Evolutionary conservation across 2,888 invertebrate genomes (phyloP).

Genomic region (Aleiodes alternator): DNA sequence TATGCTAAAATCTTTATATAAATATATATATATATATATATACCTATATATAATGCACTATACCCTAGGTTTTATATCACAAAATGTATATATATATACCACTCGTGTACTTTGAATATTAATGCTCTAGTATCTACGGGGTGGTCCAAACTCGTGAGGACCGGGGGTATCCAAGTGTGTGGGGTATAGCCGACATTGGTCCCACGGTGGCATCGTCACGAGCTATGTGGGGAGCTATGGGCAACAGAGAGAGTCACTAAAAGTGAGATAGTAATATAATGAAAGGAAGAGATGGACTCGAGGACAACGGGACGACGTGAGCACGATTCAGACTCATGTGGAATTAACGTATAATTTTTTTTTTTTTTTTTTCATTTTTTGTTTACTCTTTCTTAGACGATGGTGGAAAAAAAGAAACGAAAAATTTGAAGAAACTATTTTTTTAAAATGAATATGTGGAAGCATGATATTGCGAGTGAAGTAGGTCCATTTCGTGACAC

Average conservation of each 20-base stretch:
- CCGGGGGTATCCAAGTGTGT: constrained; percentile 34
- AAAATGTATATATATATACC: constrained; percentile 46
- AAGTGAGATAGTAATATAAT: constrained; percentile 24
- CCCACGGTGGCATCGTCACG: constrained; percentile 50
- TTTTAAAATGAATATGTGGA: no score
- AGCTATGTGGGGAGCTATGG: constrained; percentile 46
- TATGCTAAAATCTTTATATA: constrained; percentile 52
- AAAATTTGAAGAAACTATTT: background rate
- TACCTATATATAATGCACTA: constrained; percentile 28
- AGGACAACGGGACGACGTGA: constrained; percentile 35
- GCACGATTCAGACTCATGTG: constrained; percentile 44
- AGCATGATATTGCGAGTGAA: no score
- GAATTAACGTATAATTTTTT: constrained; percentile 39
- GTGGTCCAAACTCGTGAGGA: constrained; percentile 64
- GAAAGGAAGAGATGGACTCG: constrained; percentile 43
- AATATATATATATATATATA: constrained; percentile 12
- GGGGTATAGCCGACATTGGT: constrained; percentile 45
- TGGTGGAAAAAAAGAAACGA: background rate
- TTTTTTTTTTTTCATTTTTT: background rate
- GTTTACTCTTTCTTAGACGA: background rate
- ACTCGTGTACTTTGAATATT: constrained; percentile 64
- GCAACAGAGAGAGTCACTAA: constrained; percentile 21
- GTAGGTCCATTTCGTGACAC: no score
- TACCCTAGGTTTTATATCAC: constrained; percentile 27
- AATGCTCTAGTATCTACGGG: constrained; percentile 63